Conservation (phyloP, 1,140 invertebrate genomes). For the Solen grandis region DNA sequence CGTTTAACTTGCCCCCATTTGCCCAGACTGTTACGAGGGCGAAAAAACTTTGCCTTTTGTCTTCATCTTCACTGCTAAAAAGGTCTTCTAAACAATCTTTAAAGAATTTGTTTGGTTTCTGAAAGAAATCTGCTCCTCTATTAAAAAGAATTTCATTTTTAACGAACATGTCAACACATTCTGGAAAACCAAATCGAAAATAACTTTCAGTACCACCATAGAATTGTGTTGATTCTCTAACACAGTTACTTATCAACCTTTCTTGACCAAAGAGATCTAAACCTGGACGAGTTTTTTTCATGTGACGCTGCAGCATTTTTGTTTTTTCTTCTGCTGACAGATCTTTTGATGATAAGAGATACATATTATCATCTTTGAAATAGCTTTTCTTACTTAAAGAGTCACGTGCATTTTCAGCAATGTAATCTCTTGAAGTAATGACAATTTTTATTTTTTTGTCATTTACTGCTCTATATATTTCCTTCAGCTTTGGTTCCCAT, state of each 20-base stretch:
- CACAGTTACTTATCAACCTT: neutral
- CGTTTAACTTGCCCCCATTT: neutral
- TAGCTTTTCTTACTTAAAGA: neutral
- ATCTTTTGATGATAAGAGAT: conserved; percentile 2
- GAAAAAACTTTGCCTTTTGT: conserved; percentile 5
- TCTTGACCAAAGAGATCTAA: neutral
- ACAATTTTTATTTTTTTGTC: neutral
- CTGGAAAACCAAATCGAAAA: conserved; percentile 22
- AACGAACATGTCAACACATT: conserved; percentile 23
- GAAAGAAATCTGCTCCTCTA: conserved; percentile 7
- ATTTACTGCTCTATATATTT: neutral
- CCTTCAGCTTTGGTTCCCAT: conserved; percentile 7
- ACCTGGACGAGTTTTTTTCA: neutral
- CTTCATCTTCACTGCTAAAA: neutral
- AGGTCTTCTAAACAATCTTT: conserved; percentile 4
- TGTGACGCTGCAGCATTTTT: neutral
- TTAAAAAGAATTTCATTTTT: neutral
- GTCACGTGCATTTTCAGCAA: conserved; percentile 4
- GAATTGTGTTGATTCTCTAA: neutral
- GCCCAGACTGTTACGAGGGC: neutral
- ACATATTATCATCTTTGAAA: conserved; percentile 15
- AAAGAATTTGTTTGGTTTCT: conserved; percentile 12
- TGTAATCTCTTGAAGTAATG: conserved; percentile 22
- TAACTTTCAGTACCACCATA: neutral
- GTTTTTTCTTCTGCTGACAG: conserved; percentile 12